A percentile compares a stretch with the other conserved stretches of the same genome.
Evolutionary conservation across 2,113 vertebrate genomes (phyloP).

Genomic region (Myiozetetes cayanensis): DNA sequence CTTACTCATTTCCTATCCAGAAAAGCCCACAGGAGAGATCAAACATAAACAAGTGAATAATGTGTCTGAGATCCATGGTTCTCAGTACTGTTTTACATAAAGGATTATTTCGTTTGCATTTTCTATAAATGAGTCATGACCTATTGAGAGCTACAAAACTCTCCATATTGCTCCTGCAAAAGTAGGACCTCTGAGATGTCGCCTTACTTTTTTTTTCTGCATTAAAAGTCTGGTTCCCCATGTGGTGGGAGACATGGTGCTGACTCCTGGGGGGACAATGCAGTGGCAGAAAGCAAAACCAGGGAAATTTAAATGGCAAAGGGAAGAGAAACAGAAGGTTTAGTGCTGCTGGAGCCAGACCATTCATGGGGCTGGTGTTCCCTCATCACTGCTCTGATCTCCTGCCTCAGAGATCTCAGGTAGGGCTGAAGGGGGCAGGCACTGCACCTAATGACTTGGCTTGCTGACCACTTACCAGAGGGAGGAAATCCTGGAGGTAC

Average conservation of each 20-base stretch:
- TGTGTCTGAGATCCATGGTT: not conserved
- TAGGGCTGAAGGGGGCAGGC: not conserved
- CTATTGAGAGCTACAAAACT: not conserved
- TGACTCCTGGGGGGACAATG: not conserved
- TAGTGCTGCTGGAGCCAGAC: not conserved
- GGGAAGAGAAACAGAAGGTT: not conserved
- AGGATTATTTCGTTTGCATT: not conserved
- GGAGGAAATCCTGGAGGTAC: not conserved
- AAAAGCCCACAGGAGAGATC: not conserved
- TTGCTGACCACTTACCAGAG: not conserved
- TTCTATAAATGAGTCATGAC: not conserved
- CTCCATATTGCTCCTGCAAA: not conserved
- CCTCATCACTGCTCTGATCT: not conserved
- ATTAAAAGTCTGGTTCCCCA: not conserved
- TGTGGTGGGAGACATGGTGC: rapidly evolving
- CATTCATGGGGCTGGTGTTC: rapidly evolving
- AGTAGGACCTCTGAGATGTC: not conserved
- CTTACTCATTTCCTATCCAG: not conserved
- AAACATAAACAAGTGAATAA: not conserved
- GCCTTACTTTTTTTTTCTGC: rapidly evolving
- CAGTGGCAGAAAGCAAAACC: not conserved
- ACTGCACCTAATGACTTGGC: not conserved
- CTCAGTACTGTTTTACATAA: not conserved
- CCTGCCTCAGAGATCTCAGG: not conserved
- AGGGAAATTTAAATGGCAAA: not conserved